Evolutionary conservation across 2,888 invertebrate species (phyloP).

Genomic region (Hydropsyche betteni): DNA sequence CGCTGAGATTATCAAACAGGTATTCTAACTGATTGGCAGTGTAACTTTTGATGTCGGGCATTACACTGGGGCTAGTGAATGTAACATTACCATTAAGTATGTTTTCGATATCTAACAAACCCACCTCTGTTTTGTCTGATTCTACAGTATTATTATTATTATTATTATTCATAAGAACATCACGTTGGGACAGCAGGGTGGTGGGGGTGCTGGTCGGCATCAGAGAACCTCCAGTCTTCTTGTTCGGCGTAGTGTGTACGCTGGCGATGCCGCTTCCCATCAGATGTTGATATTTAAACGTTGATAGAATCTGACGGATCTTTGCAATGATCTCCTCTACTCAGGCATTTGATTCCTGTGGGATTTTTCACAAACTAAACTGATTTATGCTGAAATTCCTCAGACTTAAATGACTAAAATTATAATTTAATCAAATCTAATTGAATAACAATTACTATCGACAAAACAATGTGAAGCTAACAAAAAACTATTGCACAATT

Average conservation of each 20-base stretch:
- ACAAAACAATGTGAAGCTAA: conserved; percentile 3
- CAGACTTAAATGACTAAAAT: conserved; percentile 44
- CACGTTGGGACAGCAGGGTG: conserved; percentile 37
- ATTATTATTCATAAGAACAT: conserved; percentile 54
- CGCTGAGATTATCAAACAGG: conserved; percentile 72
- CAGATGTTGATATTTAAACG: conserved; percentile 75
- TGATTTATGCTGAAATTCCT: conserved; percentile 52
- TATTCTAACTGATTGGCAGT: conserved; percentile 68
- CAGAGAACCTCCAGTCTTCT: conserved; percentile 59
- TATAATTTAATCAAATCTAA: conserved; percentile 13
- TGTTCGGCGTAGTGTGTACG: conserved; percentile 62
- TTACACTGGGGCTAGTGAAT: conserved; percentile 64
- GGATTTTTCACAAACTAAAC: conserved; percentile 51
- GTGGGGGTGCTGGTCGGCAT: conserved; percentile 57
- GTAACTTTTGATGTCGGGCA: conserved; percentile 64
- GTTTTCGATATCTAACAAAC: conserved; percentile 53
- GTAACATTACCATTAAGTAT: conserved; percentile 65
- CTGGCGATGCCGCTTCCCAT: conserved; percentile 61
- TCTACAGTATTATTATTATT: conserved; percentile 53
- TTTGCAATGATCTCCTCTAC: conserved; percentile 87
- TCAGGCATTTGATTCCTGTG: conserved; percentile 89
- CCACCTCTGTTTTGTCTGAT: conserved; percentile 47
- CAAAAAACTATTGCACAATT: conserved; percentile 23
- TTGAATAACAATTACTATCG: conserved; percentile 23
- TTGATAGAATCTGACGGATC: conserved; percentile 81